Percentiles rank a stretch among this genome's conserved stretches.
Evolutionary conservation across 2,113 vertebrate species (phyloP).

Genomic region (Myiozetetes cayanensis): DNA sequence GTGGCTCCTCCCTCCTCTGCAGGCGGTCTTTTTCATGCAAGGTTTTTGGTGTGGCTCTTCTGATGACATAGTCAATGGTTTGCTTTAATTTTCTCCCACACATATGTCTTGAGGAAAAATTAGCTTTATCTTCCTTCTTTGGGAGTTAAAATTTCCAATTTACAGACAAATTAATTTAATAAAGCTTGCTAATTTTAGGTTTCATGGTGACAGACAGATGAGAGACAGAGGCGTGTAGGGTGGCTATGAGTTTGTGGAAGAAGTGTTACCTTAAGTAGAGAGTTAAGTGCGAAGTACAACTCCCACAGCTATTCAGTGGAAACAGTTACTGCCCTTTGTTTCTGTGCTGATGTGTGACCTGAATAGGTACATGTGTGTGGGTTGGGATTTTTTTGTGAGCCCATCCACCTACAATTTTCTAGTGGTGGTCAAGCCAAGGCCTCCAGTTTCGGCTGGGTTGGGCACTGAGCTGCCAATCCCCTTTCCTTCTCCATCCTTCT

Average conservation of each 20-base stretch:
- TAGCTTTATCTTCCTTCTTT: not conserved
- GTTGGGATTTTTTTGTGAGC: not conserved
- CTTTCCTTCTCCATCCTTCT: accelerated
- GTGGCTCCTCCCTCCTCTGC: not conserved
- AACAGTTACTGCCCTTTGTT: not conserved
- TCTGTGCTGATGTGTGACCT: not conserved
- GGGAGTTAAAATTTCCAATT: not conserved
- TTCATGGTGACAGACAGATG: not conserved
- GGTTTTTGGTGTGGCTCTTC: not conserved
- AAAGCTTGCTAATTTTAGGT: not conserved
- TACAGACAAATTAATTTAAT: not conserved
- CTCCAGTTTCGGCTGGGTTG: not conserved
- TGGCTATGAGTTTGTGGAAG: accelerated
- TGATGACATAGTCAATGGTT: not conserved
- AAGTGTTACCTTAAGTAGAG: not conserved
- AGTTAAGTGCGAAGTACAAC: not conserved
- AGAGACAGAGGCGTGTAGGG: not conserved
- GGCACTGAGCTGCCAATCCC: not conserved
- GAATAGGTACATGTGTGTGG: not conserved
- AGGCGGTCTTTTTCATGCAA: not conserved
- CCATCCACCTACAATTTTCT: not conserved
- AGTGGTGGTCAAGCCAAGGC: not conserved
- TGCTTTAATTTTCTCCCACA: not conserved
- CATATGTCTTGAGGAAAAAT: not conserved
- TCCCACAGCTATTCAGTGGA: not conserved